phyloP scores from a whole-genome alignment of 2,888 invertebrate genomes.

The Drosophila lacicola region DNA sequence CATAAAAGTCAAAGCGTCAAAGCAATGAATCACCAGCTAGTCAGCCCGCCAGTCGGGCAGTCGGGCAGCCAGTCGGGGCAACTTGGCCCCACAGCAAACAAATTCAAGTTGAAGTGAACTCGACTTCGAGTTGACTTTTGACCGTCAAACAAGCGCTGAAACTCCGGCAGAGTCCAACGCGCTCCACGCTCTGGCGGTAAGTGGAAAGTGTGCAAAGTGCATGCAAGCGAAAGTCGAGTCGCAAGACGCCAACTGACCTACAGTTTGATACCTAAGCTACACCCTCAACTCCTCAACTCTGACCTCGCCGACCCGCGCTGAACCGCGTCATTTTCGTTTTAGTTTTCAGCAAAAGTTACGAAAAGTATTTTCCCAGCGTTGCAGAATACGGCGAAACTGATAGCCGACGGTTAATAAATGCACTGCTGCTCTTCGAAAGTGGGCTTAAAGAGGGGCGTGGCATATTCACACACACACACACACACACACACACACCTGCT shows the following conservation, averaged over 20 bases:
- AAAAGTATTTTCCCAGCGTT: constrained; percentile 72
- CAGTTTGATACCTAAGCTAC: constrained; percentile 50
- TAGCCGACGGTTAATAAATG: constrained; percentile 76
- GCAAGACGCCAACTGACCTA: constrained; percentile 75
- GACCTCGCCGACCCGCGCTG: constrained; percentile 7
- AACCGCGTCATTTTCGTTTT: constrained; percentile 57
- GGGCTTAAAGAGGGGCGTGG: neutral
- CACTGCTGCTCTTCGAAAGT: constrained; percentile 30
- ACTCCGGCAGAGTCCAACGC: constrained; percentile 42
- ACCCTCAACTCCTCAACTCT: constrained; percentile 20
- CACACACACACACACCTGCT: neutral
- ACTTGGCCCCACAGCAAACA: constrained; percentile 73
- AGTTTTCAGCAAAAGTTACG: constrained; percentile 69
- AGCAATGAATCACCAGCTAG: constrained; percentile 77
- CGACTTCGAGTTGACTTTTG: constrained; percentile 81
- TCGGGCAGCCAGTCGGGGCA: constrained; percentile 2
- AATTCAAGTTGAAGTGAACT: constrained; percentile 81
- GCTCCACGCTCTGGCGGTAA: constrained; percentile 32
- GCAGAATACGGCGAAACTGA: constrained; percentile 56
- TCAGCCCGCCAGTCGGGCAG: constrained; percentile 22
- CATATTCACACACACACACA: constrained; percentile 6
- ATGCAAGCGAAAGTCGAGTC: constrained; percentile 79
- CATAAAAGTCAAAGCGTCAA: constrained; percentile 77
- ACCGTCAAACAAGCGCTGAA: constrained; percentile 74
- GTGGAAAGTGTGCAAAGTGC: constrained; percentile 73